Evolutionary conservation across 2,797 vertebrate genomes (phyloP), one percentile per base, ranked within the genome.

Genomic region (Rhadinocentrus ornatus): DNA sequence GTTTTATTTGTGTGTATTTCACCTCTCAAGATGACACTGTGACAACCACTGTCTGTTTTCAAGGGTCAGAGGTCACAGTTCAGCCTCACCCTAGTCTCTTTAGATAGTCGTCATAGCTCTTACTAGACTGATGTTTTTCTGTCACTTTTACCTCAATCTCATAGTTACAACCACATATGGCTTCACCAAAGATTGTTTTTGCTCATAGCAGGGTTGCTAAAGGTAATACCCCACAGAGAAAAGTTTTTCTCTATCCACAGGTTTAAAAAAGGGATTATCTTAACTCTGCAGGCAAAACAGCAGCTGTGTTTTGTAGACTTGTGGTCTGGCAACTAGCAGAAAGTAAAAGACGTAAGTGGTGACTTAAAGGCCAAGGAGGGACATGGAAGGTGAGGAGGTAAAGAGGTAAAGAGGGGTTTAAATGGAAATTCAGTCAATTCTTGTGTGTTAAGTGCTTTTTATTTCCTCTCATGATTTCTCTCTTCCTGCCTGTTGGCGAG

Each of bases 401-500:
- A 69, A 31, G 37, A 58, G 50, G 62, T 70, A 70, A 69, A 59
- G 55, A 58, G 46, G 39, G 55, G 59, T 78, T 87, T 78, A 82
- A 84, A 85, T 85, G 77, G 74, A 88, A 87, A 88, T 81, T 73
- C 89, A 88, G 77, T 78, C 57, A 83, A 76, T 52, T 86, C 62
- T 83, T 81, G 69, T 60, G 77, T 86, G 77, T 86, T 76, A 69
- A 64, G 22, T 62, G 81, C 65, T 62, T 73, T 29, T 69, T 73
- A 62, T 86, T 82, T 75, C 68, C 60, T 76, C 41, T 64, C 57
- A 37, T 77, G 73, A 63, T 73, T 83, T 57, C 77, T 26, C 46
- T 66, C 37, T 83, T 88, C 85, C 81, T 71, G 79, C 86, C 76
- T 65, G 73, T 78, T 75, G 80, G 77, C 78, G 48, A 83, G 24